Evolutionary conservation across 35 echinoderm and acorn worm species (phyloP).

Genomic region (Acanthaster planci): DNA sequence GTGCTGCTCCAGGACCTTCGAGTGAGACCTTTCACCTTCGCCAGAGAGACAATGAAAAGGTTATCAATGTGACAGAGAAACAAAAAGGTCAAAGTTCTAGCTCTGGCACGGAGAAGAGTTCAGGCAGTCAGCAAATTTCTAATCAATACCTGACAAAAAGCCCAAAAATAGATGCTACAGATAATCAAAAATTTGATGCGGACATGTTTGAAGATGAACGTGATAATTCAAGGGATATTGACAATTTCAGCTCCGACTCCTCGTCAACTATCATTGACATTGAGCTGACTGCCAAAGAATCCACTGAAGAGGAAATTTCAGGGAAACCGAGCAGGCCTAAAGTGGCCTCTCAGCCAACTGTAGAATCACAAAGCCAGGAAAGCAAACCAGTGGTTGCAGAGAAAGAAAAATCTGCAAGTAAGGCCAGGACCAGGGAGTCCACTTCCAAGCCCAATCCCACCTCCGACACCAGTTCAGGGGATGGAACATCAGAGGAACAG

Average conservation of each 20-base stretch:
- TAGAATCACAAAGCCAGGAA: background rate
- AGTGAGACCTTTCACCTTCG: too few relatives aligned
- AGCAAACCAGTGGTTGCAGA: background rate
- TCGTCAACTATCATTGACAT: conserved; percentile 2
- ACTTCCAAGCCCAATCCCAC: background rate
- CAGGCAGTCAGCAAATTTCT: too few relatives aligned
- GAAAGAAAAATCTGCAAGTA: background rate
- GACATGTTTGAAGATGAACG: background rate
- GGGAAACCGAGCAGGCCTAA: background rate
- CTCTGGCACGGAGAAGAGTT: too few relatives aligned
- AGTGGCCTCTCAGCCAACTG: background rate
- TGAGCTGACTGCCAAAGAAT: background rate
- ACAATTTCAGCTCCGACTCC: conserved; percentile 15
- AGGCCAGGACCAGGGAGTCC: background rate
- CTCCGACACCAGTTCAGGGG: background rate
- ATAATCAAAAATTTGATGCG: too few relatives aligned
- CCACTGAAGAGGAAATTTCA: background rate
- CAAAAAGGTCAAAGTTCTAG: too few relatives aligned
- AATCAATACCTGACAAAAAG: too few relatives aligned
- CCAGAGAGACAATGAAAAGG: too few relatives aligned
- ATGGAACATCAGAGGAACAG: too few relatives aligned
- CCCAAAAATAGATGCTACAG: too few relatives aligned
- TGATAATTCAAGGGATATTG: background rate
- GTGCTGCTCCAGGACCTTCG: too few relatives aligned
- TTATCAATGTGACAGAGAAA: background rate